Evolutionary conservation across 2,888 invertebrate species (phyloP).

Genomic region (Metacarcinus magister): DNA sequence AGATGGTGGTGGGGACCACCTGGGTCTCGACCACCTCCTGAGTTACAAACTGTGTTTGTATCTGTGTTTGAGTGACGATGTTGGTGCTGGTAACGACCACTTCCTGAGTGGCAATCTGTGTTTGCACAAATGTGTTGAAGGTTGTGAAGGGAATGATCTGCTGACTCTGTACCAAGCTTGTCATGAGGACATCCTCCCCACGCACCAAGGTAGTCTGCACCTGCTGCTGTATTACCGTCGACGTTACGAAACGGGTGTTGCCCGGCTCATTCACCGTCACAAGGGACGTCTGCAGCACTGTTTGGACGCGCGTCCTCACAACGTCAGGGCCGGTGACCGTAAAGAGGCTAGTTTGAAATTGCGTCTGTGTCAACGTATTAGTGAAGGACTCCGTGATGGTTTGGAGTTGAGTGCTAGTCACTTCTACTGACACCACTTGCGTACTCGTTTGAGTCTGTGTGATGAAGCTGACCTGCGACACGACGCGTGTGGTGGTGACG

Average conservation of each 20-base stretch:
- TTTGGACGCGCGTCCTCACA: constrained; percentile 65
- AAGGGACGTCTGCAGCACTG: constrained; percentile 65
- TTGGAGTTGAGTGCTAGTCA: constrained; percentile 62
- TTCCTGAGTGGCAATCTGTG: constrained; percentile 56
- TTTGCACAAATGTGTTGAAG: constrained; percentile 57
- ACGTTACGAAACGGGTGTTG: constrained; percentile 65
- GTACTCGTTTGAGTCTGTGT: constrained; percentile 63
- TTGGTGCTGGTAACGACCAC: constrained; percentile 70
- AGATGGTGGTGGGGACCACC: constrained; percentile 69
- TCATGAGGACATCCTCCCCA: constrained; percentile 63
- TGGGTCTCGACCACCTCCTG: constrained; percentile 71
- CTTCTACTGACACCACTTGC: constrained; percentile 58
- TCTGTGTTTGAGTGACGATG: constrained; percentile 70
- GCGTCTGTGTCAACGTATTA: constrained; percentile 10
- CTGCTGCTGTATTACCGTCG: constrained; percentile 57
- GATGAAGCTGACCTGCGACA: constrained; percentile 54
- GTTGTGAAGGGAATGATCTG: constrained; percentile 66
- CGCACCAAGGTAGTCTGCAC: constrained; percentile 61
- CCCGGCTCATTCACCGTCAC: constrained; percentile 53
- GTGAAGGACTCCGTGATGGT: constrained; percentile 60
- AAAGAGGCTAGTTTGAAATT: constrained; percentile 46
- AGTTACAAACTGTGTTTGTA: constrained; percentile 64
- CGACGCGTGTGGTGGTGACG: constrained; percentile 69
- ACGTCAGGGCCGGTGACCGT: constrained; percentile 68
- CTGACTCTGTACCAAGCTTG: constrained; percentile 57